Base-by-base conservation (phyloP, 2,888 invertebrate species). In the Thecophora atra region DNA sequence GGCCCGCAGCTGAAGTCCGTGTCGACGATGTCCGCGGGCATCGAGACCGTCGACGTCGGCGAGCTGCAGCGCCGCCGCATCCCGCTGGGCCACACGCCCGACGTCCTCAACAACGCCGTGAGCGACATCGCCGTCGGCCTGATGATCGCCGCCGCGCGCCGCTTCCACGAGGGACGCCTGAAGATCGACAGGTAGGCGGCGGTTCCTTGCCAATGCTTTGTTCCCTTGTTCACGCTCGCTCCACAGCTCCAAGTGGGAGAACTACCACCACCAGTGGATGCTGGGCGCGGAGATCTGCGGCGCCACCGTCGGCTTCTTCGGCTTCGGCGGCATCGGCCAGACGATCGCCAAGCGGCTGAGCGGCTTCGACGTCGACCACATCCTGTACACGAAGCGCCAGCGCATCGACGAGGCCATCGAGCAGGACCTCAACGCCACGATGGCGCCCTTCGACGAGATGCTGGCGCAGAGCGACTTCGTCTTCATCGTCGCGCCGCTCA, bases 11-110 rank as follows among this genome's bases (percentile, higher is more conserved):
- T 97, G 68, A 94, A 93, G 86, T 91, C 92, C 0, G 88, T 97
- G 4, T 91, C 92, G 0, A 92, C 95, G 0, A 93, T 94, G 91
- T 94, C 96, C 0, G 95, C 95, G 0, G 97, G 97, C 13, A 90
- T 91, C 75, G 95, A 98, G 82, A 93, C 94, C 77, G 90, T 97
- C 19, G 94, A 96, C 81, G 78, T 93, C 0, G 85, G 87, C 0
- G 94, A 91, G 81, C 86, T 96, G 51, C 91, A 91, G 82, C 88
- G 88, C 71, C 89, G 92, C 56, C 91, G 91, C 3, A 91, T 98
- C 65, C 89, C 89, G n/a, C 87, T 97, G 0, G 95, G 95, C 0
- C 91, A 94, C 79, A 94, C 96, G 0, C 94, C 95, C 0, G 88
- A 89, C 28, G 94, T 95, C 0, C 85, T 95, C 17, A 90, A 92